Evolutionary conservation across 2,113 vertebrate species (phyloP).

Genomic region (Pagrus major): DNA sequence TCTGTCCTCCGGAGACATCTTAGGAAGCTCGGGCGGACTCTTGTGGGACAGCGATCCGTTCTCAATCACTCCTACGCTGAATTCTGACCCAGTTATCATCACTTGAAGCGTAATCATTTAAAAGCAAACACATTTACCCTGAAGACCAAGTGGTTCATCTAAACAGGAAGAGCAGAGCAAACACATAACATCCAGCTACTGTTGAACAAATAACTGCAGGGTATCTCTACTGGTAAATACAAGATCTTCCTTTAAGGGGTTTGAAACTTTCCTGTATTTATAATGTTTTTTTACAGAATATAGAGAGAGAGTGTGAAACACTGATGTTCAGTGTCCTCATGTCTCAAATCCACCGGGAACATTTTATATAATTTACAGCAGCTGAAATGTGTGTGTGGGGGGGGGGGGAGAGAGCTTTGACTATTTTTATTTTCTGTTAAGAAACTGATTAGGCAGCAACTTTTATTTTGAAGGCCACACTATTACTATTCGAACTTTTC

Average conservation of each 20-base stretch:
- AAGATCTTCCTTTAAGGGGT: too few species aligned
- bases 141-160: neutral
- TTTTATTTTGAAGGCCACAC: neutral
- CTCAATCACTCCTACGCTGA: conserved; percentile 52
- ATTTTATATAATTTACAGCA: too few species aligned
- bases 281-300: too few species aligned
- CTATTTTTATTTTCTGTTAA: too few species aligned
- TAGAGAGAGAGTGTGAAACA: too few species aligned
- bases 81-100: conserved; percentile 1
- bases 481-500: too few species aligned
- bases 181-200: too few species aligned
- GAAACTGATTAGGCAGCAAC: too few species aligned
- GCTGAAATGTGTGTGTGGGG: too few species aligned
- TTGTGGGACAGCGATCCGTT: conserved; percentile 28
- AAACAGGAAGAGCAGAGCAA: neutral
- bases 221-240: neutral
- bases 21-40: conserved; percentile 17
- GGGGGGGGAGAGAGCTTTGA: too few species aligned
- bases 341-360: too few species aligned
- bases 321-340: too few species aligned
- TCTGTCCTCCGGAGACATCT: conserved; percentile 62
- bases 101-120: neutral
- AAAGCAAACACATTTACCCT: conserved; percentile 41
- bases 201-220: neutral
- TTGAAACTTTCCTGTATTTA: neutral